phyloP scores from a whole-genome alignment of 2,113 vertebrate species.

The Saguinus imperator region DNA sequence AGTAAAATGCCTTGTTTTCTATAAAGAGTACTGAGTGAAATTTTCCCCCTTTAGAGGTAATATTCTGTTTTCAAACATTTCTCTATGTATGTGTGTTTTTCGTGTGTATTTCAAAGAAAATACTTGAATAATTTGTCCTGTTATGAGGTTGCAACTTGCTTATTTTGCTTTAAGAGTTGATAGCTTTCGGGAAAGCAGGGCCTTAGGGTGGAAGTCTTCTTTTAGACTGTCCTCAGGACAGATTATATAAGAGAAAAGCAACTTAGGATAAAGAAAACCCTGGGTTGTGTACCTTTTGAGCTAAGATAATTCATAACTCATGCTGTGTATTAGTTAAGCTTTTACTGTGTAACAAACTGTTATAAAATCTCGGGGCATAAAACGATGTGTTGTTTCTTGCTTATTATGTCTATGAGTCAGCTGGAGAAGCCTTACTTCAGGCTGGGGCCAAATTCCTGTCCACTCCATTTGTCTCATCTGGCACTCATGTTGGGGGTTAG shows the following conservation, averaged over 20 bases:
- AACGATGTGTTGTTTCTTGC: background rate
- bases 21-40: background rate
- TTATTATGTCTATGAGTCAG: background rate
- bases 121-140: background rate
- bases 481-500: background rate
- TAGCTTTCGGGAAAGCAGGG: background rate
- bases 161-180: conserved; percentile 26
- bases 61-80: conserved; percentile 22
- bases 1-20: background rate
- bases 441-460: background rate
- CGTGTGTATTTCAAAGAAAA: background rate
- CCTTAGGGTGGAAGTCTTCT: background rate
- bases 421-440: background rate
- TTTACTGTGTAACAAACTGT: background rate
- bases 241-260: background rate
- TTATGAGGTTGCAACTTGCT: background rate
- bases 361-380: background rate
- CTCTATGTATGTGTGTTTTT: background rate
- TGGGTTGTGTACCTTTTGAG: background rate
- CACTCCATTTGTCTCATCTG: background rate
- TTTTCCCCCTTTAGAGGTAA: conserved; percentile 25
- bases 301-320: background rate
- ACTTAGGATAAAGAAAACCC: background rate
- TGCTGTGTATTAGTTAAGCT: background rate
- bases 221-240: background rate